These are phyloP conservation scores for Sturnus vulgaris DNA, from an alignment of 2,113 vertebrate species.

Conservation along the genomic window DNA sequence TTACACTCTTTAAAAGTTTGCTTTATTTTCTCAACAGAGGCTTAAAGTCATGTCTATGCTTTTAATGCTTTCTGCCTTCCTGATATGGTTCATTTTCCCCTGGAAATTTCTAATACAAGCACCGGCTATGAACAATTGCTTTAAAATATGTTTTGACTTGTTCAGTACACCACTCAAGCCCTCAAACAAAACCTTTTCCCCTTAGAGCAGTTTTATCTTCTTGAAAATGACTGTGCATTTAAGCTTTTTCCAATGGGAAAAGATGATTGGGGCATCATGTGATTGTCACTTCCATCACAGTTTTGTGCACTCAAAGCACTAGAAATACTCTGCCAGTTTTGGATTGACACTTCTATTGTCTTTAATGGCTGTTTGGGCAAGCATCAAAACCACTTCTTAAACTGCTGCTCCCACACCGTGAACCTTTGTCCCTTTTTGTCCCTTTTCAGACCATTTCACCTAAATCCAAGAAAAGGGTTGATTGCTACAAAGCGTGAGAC, in stretches of 20 bases:
- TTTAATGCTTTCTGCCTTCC: background rate
- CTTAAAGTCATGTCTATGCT: background rate
- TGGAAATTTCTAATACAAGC: background rate
- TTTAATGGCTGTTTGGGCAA: background rate
- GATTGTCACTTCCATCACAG: background rate
- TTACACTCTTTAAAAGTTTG: background rate
- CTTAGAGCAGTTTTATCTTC: background rate
- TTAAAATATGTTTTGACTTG: background rate
- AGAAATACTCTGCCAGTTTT: background rate
- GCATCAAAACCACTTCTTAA: background rate
- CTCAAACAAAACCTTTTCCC: background rate
- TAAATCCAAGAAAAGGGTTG: slow-evolving; percentile 37
- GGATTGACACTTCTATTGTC: background rate
- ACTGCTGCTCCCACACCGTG: background rate
- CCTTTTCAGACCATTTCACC: slow-evolving; percentile 49
- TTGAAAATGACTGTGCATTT: background rate
- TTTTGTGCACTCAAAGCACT: background rate
- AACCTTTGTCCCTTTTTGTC: slow-evolving; percentile 3
- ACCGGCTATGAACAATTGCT: background rate
- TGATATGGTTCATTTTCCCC: background rate
- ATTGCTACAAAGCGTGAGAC: slow-evolving; percentile 25
- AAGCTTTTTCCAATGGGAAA: background rate
- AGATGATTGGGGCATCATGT: background rate
- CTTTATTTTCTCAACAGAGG: background rate
- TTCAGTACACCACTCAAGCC: background rate